Conservation (phyloP, 1,140 invertebrate species). For the Ridgeia piscesae region DNA sequence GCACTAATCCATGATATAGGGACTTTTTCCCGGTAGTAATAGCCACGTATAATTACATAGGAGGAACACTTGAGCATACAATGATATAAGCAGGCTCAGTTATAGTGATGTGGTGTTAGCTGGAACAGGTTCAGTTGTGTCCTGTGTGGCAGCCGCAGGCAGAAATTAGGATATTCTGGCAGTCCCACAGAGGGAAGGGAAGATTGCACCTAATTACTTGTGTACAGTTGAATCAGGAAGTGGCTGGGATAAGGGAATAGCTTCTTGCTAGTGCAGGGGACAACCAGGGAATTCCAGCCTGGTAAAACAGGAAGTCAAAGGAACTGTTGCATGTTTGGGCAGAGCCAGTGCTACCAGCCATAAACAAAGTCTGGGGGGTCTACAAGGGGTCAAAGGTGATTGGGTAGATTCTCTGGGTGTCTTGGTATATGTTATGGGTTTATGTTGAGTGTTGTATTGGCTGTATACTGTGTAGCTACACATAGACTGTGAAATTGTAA, state of each 20-base stretch:
- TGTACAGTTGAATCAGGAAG: background rate
- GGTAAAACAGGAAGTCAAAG: background rate
- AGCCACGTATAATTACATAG: too few relatives aligned
- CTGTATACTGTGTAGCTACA: too few relatives aligned
- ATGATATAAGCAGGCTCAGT: too few relatives aligned
- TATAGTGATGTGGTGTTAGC: too few relatives aligned
- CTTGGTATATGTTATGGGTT: background rate
- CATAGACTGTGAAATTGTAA: too few relatives aligned
- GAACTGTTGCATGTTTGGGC: background rate
- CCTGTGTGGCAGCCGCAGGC: background rate
- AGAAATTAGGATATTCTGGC: background rate
- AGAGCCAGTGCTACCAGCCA: background rate
- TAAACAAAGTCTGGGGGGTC: background rate
- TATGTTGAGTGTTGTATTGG: too few relatives aligned
- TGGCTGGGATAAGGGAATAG: background rate
- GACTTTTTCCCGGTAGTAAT: too few relatives aligned
- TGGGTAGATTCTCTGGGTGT: background rate
- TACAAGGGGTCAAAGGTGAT: background rate
- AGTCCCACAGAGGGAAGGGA: background rate
- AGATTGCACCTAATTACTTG: background rate
- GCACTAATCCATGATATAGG: too few relatives aligned
- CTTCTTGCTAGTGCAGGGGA: too few relatives aligned
- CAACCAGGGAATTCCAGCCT: background rate
- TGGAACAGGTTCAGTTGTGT: background rate
- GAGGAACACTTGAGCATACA: too few relatives aligned